These are phyloP conservation scores for Saxicola maurus DNA, from an alignment of 2,797 vertebrate genomes.

Conservation along the genomic window DNA sequence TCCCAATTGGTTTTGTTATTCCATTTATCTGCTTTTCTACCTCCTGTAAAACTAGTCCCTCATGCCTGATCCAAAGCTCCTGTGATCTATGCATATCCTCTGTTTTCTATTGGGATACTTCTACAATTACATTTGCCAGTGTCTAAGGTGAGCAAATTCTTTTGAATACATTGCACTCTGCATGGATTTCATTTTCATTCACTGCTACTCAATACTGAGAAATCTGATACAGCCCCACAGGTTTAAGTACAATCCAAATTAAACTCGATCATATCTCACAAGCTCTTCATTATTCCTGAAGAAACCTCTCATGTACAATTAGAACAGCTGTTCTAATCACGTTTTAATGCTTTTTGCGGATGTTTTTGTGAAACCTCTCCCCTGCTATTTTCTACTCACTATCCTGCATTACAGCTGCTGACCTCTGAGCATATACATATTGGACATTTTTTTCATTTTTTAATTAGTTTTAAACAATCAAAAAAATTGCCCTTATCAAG, in stretches of 20 bases:
- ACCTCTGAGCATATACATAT: not conserved
- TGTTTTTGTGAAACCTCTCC: not conserved
- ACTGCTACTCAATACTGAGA: not conserved
- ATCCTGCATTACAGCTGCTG: not conserved
- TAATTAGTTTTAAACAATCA: not conserved
- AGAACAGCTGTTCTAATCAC: not conserved
- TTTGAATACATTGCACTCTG: not conserved
- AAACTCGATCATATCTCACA: conserved; percentile 30
- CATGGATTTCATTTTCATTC: not conserved
- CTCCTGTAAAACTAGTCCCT: not conserved
- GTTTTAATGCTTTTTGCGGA: not conserved
- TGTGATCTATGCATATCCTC: not conserved
- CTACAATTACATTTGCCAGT: not conserved
- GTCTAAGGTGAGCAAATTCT: not conserved
- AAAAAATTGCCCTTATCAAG: not conserved
- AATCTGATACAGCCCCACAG: not conserved
- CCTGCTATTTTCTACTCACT: not conserved
- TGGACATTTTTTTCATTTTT: not conserved
- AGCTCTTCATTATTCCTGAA: conserved; percentile 6
- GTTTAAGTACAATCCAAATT: conserved; percentile 21
- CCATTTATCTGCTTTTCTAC: not conserved
- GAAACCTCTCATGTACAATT: not conserved
- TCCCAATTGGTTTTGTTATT: not conserved
- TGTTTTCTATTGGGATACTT: conserved; percentile 5
- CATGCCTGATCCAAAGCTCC: not conserved